Evolutionary conservation across 2,888 invertebrate species (phyloP), one percentile per base, ranked within the genome.

Genomic region (Catocala fraxini): DNA sequence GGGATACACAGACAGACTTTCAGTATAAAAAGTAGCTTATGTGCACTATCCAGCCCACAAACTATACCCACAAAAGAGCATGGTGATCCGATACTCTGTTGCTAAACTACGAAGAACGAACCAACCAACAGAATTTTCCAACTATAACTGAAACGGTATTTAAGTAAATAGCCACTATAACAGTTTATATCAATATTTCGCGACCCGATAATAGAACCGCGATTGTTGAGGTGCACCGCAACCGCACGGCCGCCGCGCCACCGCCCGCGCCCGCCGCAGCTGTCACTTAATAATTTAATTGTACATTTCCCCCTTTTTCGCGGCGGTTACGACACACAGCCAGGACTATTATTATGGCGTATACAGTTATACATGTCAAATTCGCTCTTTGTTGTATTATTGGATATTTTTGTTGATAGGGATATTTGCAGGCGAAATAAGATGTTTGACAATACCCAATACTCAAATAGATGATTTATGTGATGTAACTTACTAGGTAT

Each of bases 211-310:
- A 77, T 81, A 69, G 76, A 82, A 75, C 73, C 67, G 52, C 62
- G 51, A 62, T 9, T 64, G 47, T 45, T 49, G 45, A 53, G 54
- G 45, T n/a, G n/a, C 13, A 9, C 35, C 41, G 45, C 65, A 71
- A 73, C 77, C 74, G 65, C 83, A 55, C 59, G 25, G 25, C 25
- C 25, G 70, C 81, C 80, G 49, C 60, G 15, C 11, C 39, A 55
- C 61, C 61, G 10, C 9, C 41, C 56, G 63, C 58, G 73, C 64
- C 59, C 75, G 59, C 68, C 79, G 67, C 90, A 89, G 88, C 88
- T 89, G 90, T 85, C 87, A 81, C 79, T 86, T 84, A 89, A 87
- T 89, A 90, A 90, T 89, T 89, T 89, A 89, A 90, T 90, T 90
- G 88, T 85, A 77, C 84, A 87, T 88, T 88, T 87, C 87, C 85